phyloP scores from a whole-genome alignment of 2,888 invertebrate genomes.

The Tryphoninae sp. region DNA sequence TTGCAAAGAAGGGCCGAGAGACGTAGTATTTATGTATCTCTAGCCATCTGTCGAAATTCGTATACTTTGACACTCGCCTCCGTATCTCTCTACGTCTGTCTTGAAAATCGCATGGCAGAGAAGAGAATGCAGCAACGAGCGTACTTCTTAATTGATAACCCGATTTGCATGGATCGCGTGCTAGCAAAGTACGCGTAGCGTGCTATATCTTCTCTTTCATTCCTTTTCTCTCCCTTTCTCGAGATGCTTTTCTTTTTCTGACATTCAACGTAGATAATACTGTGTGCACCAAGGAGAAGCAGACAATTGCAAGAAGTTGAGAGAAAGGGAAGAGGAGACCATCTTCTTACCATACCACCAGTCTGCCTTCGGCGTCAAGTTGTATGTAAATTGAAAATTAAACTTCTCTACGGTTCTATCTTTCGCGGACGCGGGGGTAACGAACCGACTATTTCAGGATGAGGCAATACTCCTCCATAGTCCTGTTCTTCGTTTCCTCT shows the following conservation, averaged over 20 bases:
- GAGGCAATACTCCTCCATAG: constrained; percentile 38
- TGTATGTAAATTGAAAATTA: constrained; percentile 65
- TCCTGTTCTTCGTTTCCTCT: constrained; percentile 22
- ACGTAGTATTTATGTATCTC: background rate
- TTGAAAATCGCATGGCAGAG: background rate
- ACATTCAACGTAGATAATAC: constrained; percentile 29
- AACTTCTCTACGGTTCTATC: constrained; percentile 60
- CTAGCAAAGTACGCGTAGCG: constrained; percentile 41
- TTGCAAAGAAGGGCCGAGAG: constrained; percentile 6
- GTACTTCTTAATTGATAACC: constrained; percentile 62
- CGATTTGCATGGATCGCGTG: constrained; percentile 58
- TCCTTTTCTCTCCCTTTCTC: background rate
- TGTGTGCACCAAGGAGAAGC: constrained; percentile 12
- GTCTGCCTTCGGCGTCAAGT: constrained; percentile 12
- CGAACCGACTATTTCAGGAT: constrained; percentile 59
- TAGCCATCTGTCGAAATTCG: constrained; percentile 14
- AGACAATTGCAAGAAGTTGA: constrained; percentile 5
- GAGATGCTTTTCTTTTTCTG: background rate
- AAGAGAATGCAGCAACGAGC: constrained; percentile 21
- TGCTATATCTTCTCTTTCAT: background rate
- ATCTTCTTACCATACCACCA: constrained; percentile 22
- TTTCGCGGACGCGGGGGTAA: constrained; percentile 48
- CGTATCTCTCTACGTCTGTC: background rate
- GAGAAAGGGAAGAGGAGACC: background rate
- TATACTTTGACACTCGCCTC: constrained; percentile 26